Evolutionary conservation across 2,797 vertebrate species (phyloP).

Genomic region (Phoeniculus purpureus): DNA sequence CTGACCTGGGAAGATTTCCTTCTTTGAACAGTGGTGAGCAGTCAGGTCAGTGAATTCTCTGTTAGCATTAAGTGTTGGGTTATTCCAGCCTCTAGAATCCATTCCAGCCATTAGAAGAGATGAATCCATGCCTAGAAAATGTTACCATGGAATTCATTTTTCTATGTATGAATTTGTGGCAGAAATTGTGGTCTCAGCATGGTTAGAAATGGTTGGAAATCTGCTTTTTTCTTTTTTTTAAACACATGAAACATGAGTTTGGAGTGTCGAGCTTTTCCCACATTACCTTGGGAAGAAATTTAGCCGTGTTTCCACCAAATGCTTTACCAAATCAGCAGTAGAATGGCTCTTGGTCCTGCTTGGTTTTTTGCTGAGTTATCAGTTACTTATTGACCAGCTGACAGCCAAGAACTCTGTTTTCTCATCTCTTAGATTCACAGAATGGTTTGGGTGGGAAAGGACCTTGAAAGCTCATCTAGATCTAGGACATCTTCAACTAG

Average conservation of each 20-base stretch:
- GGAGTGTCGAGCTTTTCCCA: not conserved
- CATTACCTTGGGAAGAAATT: not conserved
- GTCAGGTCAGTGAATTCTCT: not conserved
- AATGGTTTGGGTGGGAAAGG: not conserved
- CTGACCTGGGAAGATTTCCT: not conserved
- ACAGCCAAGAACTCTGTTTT: not conserved
- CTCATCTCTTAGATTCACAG: not conserved
- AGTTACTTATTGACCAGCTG: not conserved
- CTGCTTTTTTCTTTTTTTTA: not conserved
- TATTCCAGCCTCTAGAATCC: not conserved
- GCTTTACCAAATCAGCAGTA: not conserved
- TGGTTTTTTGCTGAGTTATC: not conserved
- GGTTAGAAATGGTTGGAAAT: not conserved
- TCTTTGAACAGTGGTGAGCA: not conserved
- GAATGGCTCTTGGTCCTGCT: not conserved
- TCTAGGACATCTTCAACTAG: not conserved
- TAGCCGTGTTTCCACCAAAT: not conserved
- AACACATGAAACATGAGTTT: not conserved
- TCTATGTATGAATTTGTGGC: accelerated
- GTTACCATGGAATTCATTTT: not conserved
- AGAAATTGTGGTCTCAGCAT: not conserved
- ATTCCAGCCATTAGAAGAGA: not conserved
- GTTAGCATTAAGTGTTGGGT: not conserved
- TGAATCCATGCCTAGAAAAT: not conserved
- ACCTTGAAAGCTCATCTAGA: not conserved